phyloP scores from a whole-genome alignment of 2,888 invertebrate genomes.

The Macroteleia sp. region DNA sequence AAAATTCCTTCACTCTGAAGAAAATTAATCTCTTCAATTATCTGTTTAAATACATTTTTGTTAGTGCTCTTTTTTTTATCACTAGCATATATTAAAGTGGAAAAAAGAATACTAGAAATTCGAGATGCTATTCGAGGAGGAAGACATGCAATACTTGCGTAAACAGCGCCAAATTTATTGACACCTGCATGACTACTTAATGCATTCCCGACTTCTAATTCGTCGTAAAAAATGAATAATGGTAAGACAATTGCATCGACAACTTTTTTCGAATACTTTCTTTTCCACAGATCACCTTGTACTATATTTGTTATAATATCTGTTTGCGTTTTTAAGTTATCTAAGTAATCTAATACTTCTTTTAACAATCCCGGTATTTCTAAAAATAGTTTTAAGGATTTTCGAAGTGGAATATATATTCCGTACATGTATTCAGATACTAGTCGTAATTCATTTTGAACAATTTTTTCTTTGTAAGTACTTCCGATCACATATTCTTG shows the following conservation, averaged over 20 bases:
- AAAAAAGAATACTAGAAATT: too few relatives aligned
- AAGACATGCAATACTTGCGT: background rate
- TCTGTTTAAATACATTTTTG: too few relatives aligned
- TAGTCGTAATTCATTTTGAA: too few relatives aligned
- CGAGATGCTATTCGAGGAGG: too few relatives aligned
- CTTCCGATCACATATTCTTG: too few relatives aligned
- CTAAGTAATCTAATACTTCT: background rate
- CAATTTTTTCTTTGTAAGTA: too few relatives aligned
- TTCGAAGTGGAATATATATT: too few relatives aligned
- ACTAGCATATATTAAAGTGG: too few relatives aligned
- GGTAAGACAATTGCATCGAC: background rate
- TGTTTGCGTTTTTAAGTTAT: background rate
- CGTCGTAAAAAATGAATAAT: background rate
- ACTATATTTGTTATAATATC: background rate
- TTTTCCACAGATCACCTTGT: background rate
- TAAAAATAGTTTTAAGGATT: slow-evolving; percentile 3
- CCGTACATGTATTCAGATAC: too few relatives aligned
- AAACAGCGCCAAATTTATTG: slow-evolving; percentile 1
- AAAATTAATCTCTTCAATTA: too few relatives aligned
- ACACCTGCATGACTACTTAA: slow-evolving; percentile 5
- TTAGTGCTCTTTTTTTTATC: too few relatives aligned
- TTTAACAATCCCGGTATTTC: background rate
- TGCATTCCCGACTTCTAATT: background rate
- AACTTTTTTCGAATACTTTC: background rate
- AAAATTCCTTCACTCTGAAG: too few relatives aligned